These are phyloP conservation scores for Acrocephalus kingi DNA, from an alignment of 2,113 vertebrate genomes.

Conservation along the genomic window DNA sequence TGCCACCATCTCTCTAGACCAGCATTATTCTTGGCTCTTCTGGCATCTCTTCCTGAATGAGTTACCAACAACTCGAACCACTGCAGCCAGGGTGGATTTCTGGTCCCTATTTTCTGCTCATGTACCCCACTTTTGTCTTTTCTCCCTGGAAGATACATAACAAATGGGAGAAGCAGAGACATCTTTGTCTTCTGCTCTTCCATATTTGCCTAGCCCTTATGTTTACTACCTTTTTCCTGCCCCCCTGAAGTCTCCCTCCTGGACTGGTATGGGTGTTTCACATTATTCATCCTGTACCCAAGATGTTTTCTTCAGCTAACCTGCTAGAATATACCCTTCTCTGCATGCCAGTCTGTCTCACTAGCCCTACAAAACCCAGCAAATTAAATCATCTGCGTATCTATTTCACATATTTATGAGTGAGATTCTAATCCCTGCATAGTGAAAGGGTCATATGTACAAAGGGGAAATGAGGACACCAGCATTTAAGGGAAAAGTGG, in stretches of 20 bases:
- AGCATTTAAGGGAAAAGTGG: neutral
- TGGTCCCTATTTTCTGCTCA: neutral
- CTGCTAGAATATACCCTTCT: slow-evolving; percentile 4
- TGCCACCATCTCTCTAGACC: neutral
- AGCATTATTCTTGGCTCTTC: neutral
- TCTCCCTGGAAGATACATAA: neutral
- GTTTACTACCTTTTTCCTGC: neutral
- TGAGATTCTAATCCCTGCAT: slow-evolving; percentile 32
- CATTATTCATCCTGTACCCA: neutral
- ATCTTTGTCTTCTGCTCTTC: neutral
- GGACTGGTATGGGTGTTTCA: neutral
- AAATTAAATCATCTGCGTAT: slow-evolving; percentile 32
- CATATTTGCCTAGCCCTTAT: neutral
- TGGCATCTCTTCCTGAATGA: neutral
- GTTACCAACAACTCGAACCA: neutral
- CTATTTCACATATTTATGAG: slow-evolving; percentile 46
- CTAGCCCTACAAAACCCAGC: neutral
- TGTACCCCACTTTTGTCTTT: neutral
- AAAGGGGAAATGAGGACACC: slow-evolving; percentile 27
- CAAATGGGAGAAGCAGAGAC: neutral
- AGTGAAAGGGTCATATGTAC: slow-evolving; percentile 11
- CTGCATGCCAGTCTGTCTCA: neutral
- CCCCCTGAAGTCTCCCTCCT: neutral
- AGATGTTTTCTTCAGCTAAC: slow-evolving; percentile 11
- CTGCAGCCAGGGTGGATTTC: neutral